These are phyloP conservation scores for Drosophila anomelani DNA, from an alignment of 2,888 invertebrate genomes.

Conservation along the genomic window DNA sequence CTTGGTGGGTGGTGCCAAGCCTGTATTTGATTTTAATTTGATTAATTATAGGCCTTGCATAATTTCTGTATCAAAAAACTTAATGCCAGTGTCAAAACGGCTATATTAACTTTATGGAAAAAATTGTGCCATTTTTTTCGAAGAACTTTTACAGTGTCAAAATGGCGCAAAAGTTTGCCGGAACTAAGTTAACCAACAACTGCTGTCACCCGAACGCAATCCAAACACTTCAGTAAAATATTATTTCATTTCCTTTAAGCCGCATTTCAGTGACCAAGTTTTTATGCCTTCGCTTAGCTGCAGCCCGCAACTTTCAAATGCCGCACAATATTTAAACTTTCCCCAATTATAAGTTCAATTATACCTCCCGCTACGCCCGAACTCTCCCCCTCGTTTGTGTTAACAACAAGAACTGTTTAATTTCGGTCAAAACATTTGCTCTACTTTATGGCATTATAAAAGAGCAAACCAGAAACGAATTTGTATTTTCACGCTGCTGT, in stretches of 20 bases:
- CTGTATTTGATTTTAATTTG: constrained; percentile 22
- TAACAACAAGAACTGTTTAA: constrained; percentile 57
- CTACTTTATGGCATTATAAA: constrained; percentile 70
- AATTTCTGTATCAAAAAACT: constrained; percentile 3
- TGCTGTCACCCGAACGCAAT: constrained; percentile 18
- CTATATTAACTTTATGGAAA: not conserved
- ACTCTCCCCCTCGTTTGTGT: constrained; percentile 36
- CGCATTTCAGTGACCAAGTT: constrained; percentile 40
- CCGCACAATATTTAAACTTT: constrained; percentile 49
- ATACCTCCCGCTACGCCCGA: constrained; percentile 1
- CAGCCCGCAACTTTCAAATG: constrained; percentile 38
- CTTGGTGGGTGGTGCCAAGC: constrained; percentile 1
- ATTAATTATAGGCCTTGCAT: constrained; percentile 10
- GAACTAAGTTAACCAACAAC: constrained; percentile 23
- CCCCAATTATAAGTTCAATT: constrained; percentile 66
- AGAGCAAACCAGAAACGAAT: constrained; percentile 66
- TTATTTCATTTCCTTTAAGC: constrained; percentile 41
- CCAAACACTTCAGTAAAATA: constrained; percentile 37
- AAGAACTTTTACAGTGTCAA: constrained; percentile 23
- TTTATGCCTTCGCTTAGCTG: constrained; percentile 39
- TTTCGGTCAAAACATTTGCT: constrained; percentile 64
- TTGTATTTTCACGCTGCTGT: constrained; percentile 58
- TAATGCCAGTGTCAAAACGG: constrained; percentile 2
- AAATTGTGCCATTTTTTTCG: not conserved
- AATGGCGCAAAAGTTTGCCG: constrained; percentile 8